These are phyloP conservation scores for Passer domesticus DNA, from an alignment of 2,113 vertebrate genomes.

Conservation along the genomic window DNA sequence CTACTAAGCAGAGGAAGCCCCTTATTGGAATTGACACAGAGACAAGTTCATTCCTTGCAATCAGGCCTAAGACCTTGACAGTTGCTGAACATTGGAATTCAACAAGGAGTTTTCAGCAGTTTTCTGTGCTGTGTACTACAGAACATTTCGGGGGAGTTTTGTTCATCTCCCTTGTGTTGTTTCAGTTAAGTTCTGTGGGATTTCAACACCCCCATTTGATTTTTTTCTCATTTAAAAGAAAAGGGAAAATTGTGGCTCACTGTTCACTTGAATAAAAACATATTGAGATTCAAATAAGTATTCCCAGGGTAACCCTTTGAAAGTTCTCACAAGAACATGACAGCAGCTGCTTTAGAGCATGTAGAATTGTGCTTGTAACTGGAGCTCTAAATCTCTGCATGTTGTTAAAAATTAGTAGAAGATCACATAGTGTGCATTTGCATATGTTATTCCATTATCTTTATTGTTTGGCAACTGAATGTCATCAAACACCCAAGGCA, in stretches of 20 bases:
- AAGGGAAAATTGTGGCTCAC: not conserved
- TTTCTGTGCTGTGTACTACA: not conserved
- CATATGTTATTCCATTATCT: not conserved
- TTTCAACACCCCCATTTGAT: rapidly evolving
- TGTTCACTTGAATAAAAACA: not conserved
- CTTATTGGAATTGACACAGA: not conserved
- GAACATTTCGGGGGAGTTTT: not conserved
- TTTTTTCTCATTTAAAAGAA: not conserved
- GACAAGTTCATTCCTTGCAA: not conserved
- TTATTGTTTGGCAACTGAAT: not conserved
- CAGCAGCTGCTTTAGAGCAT: not conserved
- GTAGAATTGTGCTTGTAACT: not conserved
- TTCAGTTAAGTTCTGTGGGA: not conserved
- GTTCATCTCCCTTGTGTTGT: not conserved
- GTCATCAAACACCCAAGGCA: not conserved
- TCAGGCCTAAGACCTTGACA: not conserved
- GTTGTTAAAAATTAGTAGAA: slow-evolving; percentile 6
- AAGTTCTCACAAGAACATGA: not conserved
- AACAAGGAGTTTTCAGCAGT: not conserved
- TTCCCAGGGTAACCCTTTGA: not conserved
- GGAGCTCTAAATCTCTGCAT: not conserved
- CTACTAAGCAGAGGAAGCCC: not conserved
- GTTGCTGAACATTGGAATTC: not conserved
- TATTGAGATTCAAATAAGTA: slow-evolving; percentile 21
- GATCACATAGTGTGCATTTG: not conserved